These are phyloP conservation scores for Mirounga angustirostris DNA, from an alignment of 2,113 vertebrate species.

Conservation along the genomic window DNA sequence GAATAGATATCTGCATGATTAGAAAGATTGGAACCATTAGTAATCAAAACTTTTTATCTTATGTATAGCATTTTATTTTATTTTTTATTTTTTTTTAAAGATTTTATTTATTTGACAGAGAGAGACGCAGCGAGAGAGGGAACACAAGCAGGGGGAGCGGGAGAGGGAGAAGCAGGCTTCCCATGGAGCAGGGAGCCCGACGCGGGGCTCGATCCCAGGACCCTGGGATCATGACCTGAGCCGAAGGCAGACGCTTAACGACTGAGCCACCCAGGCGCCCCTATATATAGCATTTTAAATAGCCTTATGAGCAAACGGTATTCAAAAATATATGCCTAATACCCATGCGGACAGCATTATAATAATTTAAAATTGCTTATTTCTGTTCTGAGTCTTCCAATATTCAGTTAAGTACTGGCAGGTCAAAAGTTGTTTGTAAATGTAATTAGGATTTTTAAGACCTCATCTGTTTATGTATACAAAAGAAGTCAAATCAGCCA, in stretches of 20 bases:
- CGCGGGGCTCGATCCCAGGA: no score
- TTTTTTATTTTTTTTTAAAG: no score
- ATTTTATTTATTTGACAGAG: no score
- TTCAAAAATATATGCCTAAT: neutral
- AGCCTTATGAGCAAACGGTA: neutral
- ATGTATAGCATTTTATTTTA: neutral
- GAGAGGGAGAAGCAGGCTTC: no score
- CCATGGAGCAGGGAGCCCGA: no score
- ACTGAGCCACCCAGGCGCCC: no score
- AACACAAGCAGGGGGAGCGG: no score
- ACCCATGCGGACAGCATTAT: neutral
- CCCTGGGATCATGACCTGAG: no score
- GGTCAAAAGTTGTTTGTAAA: neutral
- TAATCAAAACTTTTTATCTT: neutral
- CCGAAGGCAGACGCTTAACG: no score
- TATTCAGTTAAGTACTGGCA: neutral
- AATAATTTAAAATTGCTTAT: neutral
- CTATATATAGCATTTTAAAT: neutral
- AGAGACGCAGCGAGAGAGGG: no score
- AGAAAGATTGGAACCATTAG: neutral
- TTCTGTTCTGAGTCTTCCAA: neutral
- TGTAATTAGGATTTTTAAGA: conserved; percentile 8
- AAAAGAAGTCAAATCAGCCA: neutral
- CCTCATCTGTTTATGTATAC: neutral
- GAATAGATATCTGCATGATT: neutral